A percentile compares a stretch with the other conserved stretches of the same genome.
phyloP scores from a whole-genome alignment of 2,113 vertebrate species.

The Antechinus stuartii region DNA sequence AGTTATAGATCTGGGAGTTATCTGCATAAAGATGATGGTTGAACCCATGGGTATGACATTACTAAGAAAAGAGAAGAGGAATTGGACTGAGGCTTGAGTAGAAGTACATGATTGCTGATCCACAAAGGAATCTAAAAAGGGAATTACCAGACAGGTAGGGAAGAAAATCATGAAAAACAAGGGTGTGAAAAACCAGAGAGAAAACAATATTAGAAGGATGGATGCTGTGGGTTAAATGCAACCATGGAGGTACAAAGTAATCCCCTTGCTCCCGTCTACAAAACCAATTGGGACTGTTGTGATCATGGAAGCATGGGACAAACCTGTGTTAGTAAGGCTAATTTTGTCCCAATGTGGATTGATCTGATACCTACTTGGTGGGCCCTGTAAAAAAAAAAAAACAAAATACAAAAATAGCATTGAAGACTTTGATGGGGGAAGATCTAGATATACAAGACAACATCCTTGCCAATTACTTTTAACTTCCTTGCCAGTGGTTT shows the following conservation, averaged over 20 bases:
- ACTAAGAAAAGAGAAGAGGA: neutral
- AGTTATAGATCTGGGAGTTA: no score
- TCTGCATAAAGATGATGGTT: neutral
- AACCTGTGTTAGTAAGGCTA: neutral
- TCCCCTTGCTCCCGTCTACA: neutral
- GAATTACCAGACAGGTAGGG: neutral
- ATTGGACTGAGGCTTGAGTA: neutral
- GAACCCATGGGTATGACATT: neutral
- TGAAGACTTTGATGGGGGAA: neutral
- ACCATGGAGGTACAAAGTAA: neutral
- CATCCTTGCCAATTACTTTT: neutral
- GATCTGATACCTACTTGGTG: no score
- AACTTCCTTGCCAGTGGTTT: neutral
- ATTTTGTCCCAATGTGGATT: no score
- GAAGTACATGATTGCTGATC: neutral
- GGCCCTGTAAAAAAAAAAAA: no score
- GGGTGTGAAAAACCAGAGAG: neutral
- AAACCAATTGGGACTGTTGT: neutral
- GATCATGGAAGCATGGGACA: neutral
- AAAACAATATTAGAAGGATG: neutral
- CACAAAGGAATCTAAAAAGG: neutral
- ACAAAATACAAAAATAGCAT: neutral
- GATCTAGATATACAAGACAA: neutral
- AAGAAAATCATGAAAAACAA: neutral
- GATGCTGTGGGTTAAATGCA: no score